Evolutionary conservation across 2,888 invertebrate species (phyloP), one percentile per base, ranked within the genome.

Genomic region (Ceriagrion tenellum): DNA sequence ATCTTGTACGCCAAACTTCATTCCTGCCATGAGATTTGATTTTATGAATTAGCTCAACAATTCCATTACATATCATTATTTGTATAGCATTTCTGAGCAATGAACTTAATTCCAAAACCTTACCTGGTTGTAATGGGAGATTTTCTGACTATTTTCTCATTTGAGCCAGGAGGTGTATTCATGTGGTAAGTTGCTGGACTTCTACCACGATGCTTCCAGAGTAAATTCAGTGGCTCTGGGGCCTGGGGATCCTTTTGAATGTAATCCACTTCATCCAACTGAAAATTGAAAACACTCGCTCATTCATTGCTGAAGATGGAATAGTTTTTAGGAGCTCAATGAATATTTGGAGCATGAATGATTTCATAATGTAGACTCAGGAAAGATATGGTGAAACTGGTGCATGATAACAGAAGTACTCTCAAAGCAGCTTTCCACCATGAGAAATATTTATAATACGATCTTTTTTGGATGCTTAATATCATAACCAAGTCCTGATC

Each of bases 151-250:
- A 35, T 3, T 12, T 35, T 35, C n/a, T 35, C 81, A 30, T 81
- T 81, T 81, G 26, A 10, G 10, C n/a, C 10, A n/a, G 81, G 81
- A 8, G 81, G 18, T 13, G 0, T 16, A 30, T 16, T 35, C 35
- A 10, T 81, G 13, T 13, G 35, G 18, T 35, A 81, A 81, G 23
- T 26, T 26, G 40, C 59, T 20, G 91, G 91, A 91, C 96, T 8
- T 95, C 96, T 30, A 96, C 95, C 95, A 95, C 96, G 95, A 96
- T 96, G 35, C 95, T 96, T 47, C 95, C 95, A 81, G 89, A 95
- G 16, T 95, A 95, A 95, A 0, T 55, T 26, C 4, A n/a, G 30
- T n/a, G 93, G 40, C 40, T 95, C 40, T 56, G 56, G 35, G 40
- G 56, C 56, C 30, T 91, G 35, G 81, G 55, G 23, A 16, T 47